These are phyloP conservation scores for Pammene fasciana DNA, from an alignment of 2,888 invertebrate species.

Conservation along the genomic window DNA sequence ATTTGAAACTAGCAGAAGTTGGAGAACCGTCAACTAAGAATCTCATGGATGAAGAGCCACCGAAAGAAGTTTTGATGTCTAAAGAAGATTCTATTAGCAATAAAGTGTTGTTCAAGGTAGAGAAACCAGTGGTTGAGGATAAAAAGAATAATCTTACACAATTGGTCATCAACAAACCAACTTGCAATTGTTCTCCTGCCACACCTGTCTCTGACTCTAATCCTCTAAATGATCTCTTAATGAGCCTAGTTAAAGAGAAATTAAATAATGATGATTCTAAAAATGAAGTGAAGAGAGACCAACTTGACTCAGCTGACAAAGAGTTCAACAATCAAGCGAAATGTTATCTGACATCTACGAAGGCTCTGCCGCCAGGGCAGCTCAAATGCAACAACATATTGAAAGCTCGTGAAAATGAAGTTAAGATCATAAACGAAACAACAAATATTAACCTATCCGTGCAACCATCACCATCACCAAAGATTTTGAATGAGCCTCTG, in stretches of 20 bases:
- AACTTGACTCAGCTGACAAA: slow-evolving; percentile 75
- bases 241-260: slow-evolving; percentile 80
- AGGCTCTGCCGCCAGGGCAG: slow-evolving; percentile 93
- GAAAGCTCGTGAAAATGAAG: slow-evolving; percentile 87
- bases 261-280: slow-evolving; percentile 86
- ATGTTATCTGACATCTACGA: slow-evolving; percentile 85
- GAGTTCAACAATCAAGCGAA: slow-evolving; percentile 88
- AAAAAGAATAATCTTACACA: slow-evolving; percentile 76
- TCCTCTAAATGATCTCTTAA: slow-evolving; percentile 77
- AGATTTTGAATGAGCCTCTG: slow-evolving; percentile 78
- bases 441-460: slow-evolving; percentile 73
- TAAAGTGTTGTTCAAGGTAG: slow-evolving; percentile 76
- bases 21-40: slow-evolving; percentile 73
- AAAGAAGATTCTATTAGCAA: slow-evolving; percentile 79
- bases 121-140: slow-evolving; percentile 67
- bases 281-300: slow-evolving; percentile 84
- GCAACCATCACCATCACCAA: slow-evolving; percentile 78
- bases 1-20: slow-evolving; percentile 59
- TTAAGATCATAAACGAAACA: slow-evolving; percentile 76
- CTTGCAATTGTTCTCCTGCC: slow-evolving; percentile 77
- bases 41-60: slow-evolving; percentile 67
- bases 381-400: slow-evolving; percentile 96
- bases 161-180: slow-evolving; percentile 71
- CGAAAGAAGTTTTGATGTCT: slow-evolving; percentile 69
- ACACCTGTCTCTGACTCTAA: slow-evolving; percentile 76